Evolutionary conservation across 1,140 invertebrate species (phyloP).

Genomic region (Ceratoteleas bidentatus): DNA sequence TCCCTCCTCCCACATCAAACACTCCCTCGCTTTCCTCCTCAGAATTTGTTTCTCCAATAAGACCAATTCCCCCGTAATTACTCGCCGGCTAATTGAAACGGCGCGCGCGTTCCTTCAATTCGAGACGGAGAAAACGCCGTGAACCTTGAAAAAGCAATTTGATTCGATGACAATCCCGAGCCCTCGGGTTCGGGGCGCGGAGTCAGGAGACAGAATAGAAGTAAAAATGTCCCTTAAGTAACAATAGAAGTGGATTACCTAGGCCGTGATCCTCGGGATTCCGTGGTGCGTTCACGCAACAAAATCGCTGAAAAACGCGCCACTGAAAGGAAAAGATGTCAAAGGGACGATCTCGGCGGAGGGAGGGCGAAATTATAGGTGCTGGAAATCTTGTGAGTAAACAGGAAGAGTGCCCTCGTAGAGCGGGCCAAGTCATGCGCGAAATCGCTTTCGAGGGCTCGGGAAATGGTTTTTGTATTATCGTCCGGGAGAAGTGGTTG

Average conservation of each 20-base stretch:
- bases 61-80: too few relatives aligned
- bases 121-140: too few relatives aligned
- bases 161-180: too few relatives aligned
- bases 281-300: conserved; percentile 61
- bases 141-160: too few relatives aligned
- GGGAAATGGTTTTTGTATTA: conserved; percentile 65
- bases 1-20: too few relatives aligned
- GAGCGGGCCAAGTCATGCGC: conserved; percentile 69
- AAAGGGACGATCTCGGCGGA: conserved; percentile 25
- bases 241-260: conserved; percentile 62
- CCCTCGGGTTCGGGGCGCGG: conserved; percentile 12
- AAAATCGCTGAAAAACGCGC: conserved; percentile 57
- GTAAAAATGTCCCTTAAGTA: conserved; percentile 62
- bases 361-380: conserved; percentile 71
- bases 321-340: conserved; percentile 34
- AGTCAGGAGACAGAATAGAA: conserved; percentile 45
- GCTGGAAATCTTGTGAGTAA: conserved; percentile 72
- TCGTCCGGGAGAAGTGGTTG: conserved; percentile 71
- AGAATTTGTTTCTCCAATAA: too few relatives aligned
- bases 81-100: too few relatives aligned
- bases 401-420: conserved; percentile 69
- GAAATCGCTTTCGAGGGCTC: conserved; percentile 69
- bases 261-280: conserved; percentile 40
- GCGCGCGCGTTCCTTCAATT: too few relatives aligned
- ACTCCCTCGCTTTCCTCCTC: too few relatives aligned